These are phyloP conservation scores for Babyrousa celebensis DNA, from an alignment of 2,797 vertebrate species.

Conservation along the genomic window DNA sequence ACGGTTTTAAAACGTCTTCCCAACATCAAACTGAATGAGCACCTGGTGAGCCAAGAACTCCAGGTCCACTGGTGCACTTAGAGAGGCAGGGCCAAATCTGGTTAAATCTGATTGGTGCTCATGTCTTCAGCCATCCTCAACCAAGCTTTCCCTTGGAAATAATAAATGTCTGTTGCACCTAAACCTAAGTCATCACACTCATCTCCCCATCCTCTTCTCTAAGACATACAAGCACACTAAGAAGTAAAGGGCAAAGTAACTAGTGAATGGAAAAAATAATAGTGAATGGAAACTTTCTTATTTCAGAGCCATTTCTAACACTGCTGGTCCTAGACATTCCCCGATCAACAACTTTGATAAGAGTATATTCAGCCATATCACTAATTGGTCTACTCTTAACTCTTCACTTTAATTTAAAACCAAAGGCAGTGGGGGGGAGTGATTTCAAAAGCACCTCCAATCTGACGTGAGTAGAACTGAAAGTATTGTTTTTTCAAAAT, in stretches of 20 bases:
- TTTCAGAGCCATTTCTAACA: background rate
- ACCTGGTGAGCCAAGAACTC: background rate
- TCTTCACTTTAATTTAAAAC: slow-evolving; percentile 85
- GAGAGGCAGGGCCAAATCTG: background rate
- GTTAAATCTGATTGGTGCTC: background rate
- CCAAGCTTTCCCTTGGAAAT: slow-evolving; percentile 24
- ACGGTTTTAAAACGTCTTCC: slow-evolving; percentile 14
- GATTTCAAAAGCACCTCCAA: slow-evolving; percentile 84
- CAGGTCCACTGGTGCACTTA: background rate
- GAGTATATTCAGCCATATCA: slow-evolving; percentile 71
- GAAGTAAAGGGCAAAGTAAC: slow-evolving; percentile 57
- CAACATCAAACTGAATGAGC: slow-evolving; percentile 12
- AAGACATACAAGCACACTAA: background rate
- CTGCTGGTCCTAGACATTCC: background rate
- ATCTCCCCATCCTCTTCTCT: accelerated
- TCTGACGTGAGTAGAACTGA: slow-evolving; percentile 82
- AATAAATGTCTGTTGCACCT: background rate
- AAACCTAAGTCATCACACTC: slow-evolving; percentile 67
- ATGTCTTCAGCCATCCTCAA: background rate
- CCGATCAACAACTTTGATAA: slow-evolving; percentile 76
- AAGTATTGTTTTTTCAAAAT: slow-evolving; percentile 86
- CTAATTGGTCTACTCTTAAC: slow-evolving; percentile 84
- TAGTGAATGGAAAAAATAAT: background rate
- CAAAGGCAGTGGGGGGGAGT: slow-evolving; percentile 7
- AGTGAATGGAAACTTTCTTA: slow-evolving; percentile 53